Conservation (phyloP, 23 tunicate genomes). For the Pegea sp. region DNA sequence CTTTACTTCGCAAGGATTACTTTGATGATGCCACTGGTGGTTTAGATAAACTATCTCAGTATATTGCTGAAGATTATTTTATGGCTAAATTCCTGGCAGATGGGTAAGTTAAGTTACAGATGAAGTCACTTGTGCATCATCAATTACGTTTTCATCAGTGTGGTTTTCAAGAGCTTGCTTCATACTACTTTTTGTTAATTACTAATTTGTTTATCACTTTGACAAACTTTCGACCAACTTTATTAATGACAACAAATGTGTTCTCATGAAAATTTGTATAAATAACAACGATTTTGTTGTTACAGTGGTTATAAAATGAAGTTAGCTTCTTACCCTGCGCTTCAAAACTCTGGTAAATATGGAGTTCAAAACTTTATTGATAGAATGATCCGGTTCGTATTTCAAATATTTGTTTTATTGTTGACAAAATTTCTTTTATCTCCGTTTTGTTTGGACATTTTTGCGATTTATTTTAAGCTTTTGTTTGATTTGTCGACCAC, state of each 20-base stretch:
- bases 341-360: slow-evolving; percentile 78
- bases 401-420: background rate
- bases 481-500: background rate
- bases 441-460: background rate
- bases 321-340: slow-evolving; percentile 81
- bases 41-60: slow-evolving; percentile 36
- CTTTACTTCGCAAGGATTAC: slow-evolving; percentile 42
- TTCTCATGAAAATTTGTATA: too few relatives aligned
- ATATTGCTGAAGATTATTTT: slow-evolving; percentile 90
- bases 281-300: too few relatives aligned
- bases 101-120: slow-evolving; percentile 19
- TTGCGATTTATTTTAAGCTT: too few relatives aligned
- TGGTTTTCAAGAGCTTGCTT: too few relatives aligned
- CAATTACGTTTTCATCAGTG: too few relatives aligned
- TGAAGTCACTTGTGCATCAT: background rate
- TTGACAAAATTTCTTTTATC: background rate
- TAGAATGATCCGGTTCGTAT: slow-evolving; percentile 68
- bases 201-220: too few relatives aligned
- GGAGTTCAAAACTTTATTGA: slow-evolving; percentile 52
- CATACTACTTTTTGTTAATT: too few relatives aligned
- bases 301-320: slow-evolving; percentile 70
- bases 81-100: slow-evolving; percentile 84
- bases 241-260: too few relatives aligned
- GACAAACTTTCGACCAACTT: too few relatives aligned
- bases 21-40: slow-evolving; percentile 66